phyloP scores from a whole-genome alignment of 2,888 invertebrate genomes.

The Diplolepis rosae region DNA sequence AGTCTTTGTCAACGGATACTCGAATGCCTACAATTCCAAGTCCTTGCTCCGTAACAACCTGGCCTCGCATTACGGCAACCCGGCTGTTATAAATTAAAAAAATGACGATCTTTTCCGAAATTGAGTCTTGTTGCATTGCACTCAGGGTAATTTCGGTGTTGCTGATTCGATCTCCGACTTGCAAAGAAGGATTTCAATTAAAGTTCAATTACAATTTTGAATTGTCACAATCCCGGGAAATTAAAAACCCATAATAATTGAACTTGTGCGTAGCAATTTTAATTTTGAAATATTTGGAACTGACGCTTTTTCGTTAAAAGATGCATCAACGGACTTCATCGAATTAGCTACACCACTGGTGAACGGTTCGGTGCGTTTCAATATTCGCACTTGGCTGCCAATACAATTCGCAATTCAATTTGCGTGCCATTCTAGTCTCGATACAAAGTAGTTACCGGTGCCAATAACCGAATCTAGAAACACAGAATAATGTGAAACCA shows the following conservation, averaged over 20 bases:
- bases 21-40: conserved; percentile 97
- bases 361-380: conserved; percentile 63
- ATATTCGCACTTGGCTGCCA: conserved; percentile 65
- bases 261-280: not conserved
- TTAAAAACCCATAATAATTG: not conserved
- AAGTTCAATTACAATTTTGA: not conserved
- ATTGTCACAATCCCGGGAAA: not conserved
- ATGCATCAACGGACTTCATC: conserved; percentile 35
- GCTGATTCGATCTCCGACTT: not conserved
- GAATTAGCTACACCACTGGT: conserved; percentile 62
- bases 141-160: not conserved
- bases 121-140: conserved; percentile 18
- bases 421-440: conserved; percentile 42
- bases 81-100: conserved; percentile 82
- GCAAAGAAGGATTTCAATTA: not conserved
- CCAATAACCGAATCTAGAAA: conserved; percentile 19
- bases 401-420: conserved; percentile 57
- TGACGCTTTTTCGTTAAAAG: conserved; percentile 10
- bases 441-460: conserved; percentile 29
- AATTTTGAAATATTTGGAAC: conserved; percentile 8
- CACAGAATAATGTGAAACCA: conserved; percentile 21
- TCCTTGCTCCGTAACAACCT: conserved; percentile 95
- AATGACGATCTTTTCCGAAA: conserved; percentile 56
- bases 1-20: conserved; percentile 95
- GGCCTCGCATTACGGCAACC: conserved; percentile 98